phyloP scores from a whole-genome alignment of 2,888 invertebrate genomes.

The Drosophila prostipennis region DNA sequence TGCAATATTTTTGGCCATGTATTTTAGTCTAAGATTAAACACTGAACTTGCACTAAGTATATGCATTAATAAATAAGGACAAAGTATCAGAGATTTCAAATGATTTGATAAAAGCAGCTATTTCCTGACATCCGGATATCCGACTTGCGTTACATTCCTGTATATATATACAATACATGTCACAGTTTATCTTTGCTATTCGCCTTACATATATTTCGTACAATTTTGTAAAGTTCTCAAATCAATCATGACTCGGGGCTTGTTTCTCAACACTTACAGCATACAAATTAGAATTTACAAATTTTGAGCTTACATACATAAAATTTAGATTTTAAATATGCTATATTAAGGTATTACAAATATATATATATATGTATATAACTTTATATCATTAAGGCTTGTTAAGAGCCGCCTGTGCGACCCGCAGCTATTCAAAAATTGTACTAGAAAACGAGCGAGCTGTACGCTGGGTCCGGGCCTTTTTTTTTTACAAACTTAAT shows the following conservation, averaged over 20 bases:
- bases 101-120: constrained; percentile 27
- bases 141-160: constrained; percentile 16
- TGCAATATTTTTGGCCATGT: constrained; percentile 39
- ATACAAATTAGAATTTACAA: constrained; percentile 61
- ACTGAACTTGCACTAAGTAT: constrained; percentile 28
- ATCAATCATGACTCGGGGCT: constrained; percentile 4
- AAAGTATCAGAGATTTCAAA: constrained; percentile 42
- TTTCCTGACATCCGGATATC: constrained; percentile 9
- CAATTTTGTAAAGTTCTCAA: constrained; percentile 49
- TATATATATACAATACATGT: constrained; percentile 24
- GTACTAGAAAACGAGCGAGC: constrained; percentile 39
- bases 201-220: constrained; percentile 62
- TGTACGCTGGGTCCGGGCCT: background rate
- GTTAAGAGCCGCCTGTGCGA: constrained; percentile 32
- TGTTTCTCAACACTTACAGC: constrained; percentile 39
- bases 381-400: constrained; percentile 35
- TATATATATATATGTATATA: constrained; percentile 47
- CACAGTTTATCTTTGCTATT: constrained; percentile 28
- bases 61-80: constrained; percentile 28
- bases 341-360: constrained; percentile 37
- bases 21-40: constrained; percentile 33
- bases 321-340: constrained; percentile 58
- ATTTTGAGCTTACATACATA: constrained; percentile 63
- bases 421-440: constrained; percentile 42
- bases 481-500: background rate